These are phyloP conservation scores for Platichthys flesus DNA, from an alignment of 2,113 vertebrate genomes.

Conservation along the genomic window DNA sequence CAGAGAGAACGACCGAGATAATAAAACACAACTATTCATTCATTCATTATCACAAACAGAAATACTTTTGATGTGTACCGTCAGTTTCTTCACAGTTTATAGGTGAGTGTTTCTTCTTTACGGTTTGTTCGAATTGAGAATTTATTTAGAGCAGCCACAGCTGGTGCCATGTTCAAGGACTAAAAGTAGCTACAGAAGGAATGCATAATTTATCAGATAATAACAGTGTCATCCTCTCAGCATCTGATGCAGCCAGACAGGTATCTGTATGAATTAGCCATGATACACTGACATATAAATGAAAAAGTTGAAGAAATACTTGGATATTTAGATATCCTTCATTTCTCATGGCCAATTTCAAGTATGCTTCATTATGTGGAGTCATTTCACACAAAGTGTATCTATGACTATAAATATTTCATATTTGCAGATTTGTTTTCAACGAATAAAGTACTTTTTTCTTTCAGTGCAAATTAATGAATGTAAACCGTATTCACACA, in stretches of 20 bases:
- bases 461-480: too few species aligned
- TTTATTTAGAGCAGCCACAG: background rate
- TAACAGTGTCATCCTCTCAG: background rate
- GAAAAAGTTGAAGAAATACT: background rate
- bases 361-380: too few species aligned
- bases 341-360: background rate
- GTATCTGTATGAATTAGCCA: background rate
- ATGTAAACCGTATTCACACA: too few species aligned
- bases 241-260: slow-evolving; percentile 1
- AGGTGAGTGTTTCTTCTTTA: background rate
- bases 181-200: background rate
- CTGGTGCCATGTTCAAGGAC: background rate
- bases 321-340: background rate
- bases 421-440: too few species aligned
- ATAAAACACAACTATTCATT: slow-evolving; percentile 6
- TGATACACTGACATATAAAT: too few species aligned
- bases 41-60: slow-evolving; percentile 5
- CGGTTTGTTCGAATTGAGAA: background rate
- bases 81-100: background rate
- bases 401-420: background rate
- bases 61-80: background rate
- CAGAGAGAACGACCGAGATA: background rate
- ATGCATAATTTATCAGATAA: slow-evolving; percentile 1
- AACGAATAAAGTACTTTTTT: too few species aligned
- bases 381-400: too few species aligned